Evolutionary conservation across 2,113 vertebrate species (phyloP).

Genomic region (Urocolius indicus): DNA sequence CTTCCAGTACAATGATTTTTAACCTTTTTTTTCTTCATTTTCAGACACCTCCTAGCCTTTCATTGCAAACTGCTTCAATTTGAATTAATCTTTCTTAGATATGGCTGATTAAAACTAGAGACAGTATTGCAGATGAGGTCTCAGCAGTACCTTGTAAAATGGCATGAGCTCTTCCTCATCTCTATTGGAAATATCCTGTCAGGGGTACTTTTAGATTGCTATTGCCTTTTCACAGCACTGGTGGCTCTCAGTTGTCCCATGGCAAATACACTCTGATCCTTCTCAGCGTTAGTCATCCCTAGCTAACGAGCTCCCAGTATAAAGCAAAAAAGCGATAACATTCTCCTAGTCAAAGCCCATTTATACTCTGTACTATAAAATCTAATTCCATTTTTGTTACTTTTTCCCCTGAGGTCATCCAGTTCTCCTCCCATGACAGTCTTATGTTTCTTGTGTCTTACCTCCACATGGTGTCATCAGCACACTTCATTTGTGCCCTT

Average conservation of each 20-base stretch:
- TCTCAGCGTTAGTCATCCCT: background rate
- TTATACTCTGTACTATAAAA: background rate
- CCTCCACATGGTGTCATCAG: background rate
- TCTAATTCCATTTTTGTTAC: background rate
- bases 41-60: background rate
- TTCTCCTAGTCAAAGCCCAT: background rate
- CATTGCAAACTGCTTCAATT: background rate
- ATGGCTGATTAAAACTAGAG: constrained; percentile 24
- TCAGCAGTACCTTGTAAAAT: background rate
- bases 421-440: background rate
- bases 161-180: background rate
- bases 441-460: background rate
- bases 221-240: background rate
- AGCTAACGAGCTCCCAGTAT: background rate
- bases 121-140: background rate
- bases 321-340: background rate
- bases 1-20: background rate
- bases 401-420: background rate
- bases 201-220: background rate
- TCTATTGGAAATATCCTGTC: background rate
- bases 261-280: background rate
- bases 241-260: constrained; percentile 15
- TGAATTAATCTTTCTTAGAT: constrained; percentile 7
- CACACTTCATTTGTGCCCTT: background rate
- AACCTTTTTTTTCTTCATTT: background rate